Evolutionary conservation across 2,888 invertebrate genomes (phyloP).

Genomic region (Dasypogon diadema): DNA sequence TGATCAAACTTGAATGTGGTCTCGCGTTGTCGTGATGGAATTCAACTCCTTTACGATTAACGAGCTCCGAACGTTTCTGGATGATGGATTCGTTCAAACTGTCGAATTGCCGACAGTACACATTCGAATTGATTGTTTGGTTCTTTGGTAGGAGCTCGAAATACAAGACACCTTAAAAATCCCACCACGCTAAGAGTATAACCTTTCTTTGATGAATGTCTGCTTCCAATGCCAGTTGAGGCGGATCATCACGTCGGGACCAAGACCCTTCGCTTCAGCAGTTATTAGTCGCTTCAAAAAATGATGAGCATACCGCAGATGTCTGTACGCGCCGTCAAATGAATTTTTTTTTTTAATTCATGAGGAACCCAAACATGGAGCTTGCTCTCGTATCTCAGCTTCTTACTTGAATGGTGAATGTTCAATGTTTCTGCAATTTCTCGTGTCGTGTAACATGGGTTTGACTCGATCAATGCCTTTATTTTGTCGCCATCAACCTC

Average conservation of each 20-base stretch:
- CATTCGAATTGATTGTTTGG: too few species aligned
- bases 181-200: background rate
- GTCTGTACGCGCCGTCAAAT: background rate
- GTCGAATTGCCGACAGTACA: too few species aligned
- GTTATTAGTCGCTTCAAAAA: slow-evolving; percentile 3
- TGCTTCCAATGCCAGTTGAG: too few species aligned
- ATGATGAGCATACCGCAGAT: background rate
- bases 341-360: background rate
- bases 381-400: too few species aligned
- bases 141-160: too few species aligned
- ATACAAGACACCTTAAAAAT: too few species aligned
- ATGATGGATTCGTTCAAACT: too few species aligned
- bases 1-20: background rate
- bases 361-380: background rate
- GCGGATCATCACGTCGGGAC: too few species aligned
- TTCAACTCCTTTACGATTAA: background rate
- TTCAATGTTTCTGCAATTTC: background rate
- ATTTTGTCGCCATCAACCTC: background rate
- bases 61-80: background rate
- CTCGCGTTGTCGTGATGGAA: background rate
- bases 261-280: background rate
- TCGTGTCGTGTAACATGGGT: background rate
- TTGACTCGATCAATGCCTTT: background rate
- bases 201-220: background rate
- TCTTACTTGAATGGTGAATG: background rate